phyloP scores from a whole-genome alignment of 1,140 invertebrate genomes.

The Drosophila santomea region DNA sequence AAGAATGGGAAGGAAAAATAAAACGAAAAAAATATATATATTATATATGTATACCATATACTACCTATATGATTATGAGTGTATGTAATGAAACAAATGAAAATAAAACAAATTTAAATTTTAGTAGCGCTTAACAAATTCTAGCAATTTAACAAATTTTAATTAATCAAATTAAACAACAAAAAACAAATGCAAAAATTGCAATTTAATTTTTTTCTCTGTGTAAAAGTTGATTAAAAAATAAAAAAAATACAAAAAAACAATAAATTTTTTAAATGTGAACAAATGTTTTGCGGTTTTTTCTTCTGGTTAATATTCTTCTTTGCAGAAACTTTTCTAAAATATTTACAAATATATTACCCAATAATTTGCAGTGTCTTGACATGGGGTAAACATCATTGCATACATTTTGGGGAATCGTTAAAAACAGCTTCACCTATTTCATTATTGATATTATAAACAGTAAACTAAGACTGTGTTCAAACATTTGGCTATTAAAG shows the following conservation, averaged over 20 bases:
- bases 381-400: too few species aligned
- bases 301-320: background rate
- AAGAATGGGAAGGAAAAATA: conserved; percentile 9
- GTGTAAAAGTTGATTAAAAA: conserved; percentile 80
- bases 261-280: conserved; percentile 78
- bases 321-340: too few species aligned
- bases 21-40: conserved; percentile 37
- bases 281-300: conserved; percentile 1
- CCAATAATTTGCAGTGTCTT: too few species aligned
- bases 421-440: too few species aligned
- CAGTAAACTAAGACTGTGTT: too few species aligned
- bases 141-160: conserved; percentile 83
- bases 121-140: conserved; percentile 83
- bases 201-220: conserved; percentile 79
- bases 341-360: too few species aligned
- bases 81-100: conserved; percentile 56
- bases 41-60: conserved; percentile 49
- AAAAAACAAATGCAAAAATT: conserved; percentile 66
- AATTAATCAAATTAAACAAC: conserved; percentile 78
- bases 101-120: conserved; percentile 75
- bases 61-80: conserved; percentile 56
- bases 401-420: too few species aligned
- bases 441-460: too few species aligned
- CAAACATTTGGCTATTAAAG: too few species aligned
- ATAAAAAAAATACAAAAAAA: conserved; percentile 48